Evolutionary conservation across 1,140 invertebrate species (phyloP).

Genomic region (Theocolax elegans): DNA sequence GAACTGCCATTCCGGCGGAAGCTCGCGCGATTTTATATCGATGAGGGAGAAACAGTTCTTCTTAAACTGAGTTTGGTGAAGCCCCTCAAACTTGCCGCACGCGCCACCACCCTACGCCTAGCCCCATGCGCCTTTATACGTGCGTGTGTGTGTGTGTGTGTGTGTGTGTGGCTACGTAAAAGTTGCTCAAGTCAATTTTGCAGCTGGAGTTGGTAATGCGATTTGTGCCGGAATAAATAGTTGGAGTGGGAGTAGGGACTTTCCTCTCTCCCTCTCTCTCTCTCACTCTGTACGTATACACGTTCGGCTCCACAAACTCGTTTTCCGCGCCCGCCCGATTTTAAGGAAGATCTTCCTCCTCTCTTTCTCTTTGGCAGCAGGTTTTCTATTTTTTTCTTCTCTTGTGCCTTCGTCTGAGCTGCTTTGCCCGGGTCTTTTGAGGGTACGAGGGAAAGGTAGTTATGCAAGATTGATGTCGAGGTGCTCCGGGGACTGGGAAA

Average conservation of each 20-base stretch:
- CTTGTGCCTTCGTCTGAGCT: neutral
- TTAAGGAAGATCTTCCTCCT: neutral
- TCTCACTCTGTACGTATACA: no score
- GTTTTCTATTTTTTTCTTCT: slow-evolving; percentile 34
- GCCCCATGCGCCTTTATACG: slow-evolving; percentile 53
- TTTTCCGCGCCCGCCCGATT: slow-evolving; percentile 17
- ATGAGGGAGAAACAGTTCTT: slow-evolving; percentile 63
- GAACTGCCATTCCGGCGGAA: slow-evolving; percentile 54
- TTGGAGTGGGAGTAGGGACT: slow-evolving; percentile 44
- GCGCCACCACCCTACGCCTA: no score
- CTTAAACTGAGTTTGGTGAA: slow-evolving; percentile 68
- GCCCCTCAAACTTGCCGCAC: slow-evolving; percentile 63
- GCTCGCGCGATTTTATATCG: slow-evolving; percentile 58
- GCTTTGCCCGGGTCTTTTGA: neutral
- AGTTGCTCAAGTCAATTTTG: slow-evolving; percentile 68
- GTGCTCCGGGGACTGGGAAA: neutral
- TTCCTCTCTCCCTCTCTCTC: slow-evolving; percentile 38
- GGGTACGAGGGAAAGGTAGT: neutral
- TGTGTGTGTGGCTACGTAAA: no score
- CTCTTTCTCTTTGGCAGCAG: slow-evolving; percentile 31
- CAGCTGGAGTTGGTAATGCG: slow-evolving; percentile 68
- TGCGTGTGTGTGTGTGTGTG: slow-evolving; percentile 48
- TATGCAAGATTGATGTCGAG: slow-evolving; percentile 16
- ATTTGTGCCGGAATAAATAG: slow-evolving; percentile 68
- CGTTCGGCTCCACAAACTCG: slow-evolving; percentile 25